Percentiles rank a stretch among this genome's conserved stretches.
phyloP scores from a whole-genome alignment of 35 echinoderm and acorn worm genomes.

The Diadema setosum region DNA sequence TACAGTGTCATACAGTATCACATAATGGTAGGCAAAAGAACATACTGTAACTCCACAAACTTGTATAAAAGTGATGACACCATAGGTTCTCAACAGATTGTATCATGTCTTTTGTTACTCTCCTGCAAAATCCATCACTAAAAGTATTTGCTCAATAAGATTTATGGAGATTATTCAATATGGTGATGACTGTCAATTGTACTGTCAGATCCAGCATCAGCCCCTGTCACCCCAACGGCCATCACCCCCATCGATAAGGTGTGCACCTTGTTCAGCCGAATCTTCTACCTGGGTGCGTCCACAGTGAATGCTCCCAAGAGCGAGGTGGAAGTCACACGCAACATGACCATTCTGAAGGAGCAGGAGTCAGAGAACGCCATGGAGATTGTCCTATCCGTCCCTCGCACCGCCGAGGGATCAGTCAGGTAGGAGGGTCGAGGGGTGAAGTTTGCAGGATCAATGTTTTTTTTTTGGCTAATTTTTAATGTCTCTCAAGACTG shows the following conservation, averaged over 20 bases:
- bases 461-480: too few relatives aligned
- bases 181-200: too few relatives aligned
- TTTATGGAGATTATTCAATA: too few relatives aligned
- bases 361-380: slow-evolving; percentile 86
- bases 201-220: not conserved
- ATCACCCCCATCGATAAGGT: slow-evolving; percentile 75
- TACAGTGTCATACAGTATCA: too few relatives aligned
- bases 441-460: not conserved
- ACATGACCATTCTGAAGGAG: slow-evolving; percentile 88
- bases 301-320: slow-evolving; percentile 94
- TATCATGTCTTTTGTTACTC: too few relatives aligned
- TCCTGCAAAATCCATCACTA: too few relatives aligned
- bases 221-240: not conserved
- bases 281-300: slow-evolving; percentile 94
- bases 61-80: too few relatives aligned
- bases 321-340: slow-evolving; percentile 76
- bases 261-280: slow-evolving; percentile 82
- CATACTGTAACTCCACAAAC: too few relatives aligned
- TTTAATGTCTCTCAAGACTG: too few relatives aligned
- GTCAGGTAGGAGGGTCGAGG: slow-evolving; percentile 61
- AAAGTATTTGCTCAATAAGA: too few relatives aligned
- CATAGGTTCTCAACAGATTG: too few relatives aligned
- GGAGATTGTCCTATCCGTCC: slow-evolving; percentile 86
- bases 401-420: slow-evolving; percentile 89
- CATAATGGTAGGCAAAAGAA: too few relatives aligned